Evolutionary conservation across 2,888 invertebrate species (phyloP), one percentile per base, ranked within the genome.

Genomic region (Crepidodera aurea): DNA sequence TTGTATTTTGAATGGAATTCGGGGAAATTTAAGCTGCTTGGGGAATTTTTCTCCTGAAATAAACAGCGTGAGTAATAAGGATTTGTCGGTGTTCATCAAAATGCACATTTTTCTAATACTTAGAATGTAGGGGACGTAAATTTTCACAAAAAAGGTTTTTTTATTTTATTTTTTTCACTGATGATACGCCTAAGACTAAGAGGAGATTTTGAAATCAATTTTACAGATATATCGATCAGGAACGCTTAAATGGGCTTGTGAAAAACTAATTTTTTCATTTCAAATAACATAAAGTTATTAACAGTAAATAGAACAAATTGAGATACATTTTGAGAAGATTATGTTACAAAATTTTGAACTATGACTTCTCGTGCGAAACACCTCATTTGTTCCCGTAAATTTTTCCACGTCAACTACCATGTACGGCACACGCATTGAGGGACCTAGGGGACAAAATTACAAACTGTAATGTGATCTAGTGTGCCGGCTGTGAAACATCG

Each of bases 401-500:
- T 60, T 60, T 60, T 53, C 60, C 55, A 60, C 50, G 32, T 64
- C 55, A 51, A 55, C 51, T 56, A 32, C 53, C 37, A 51, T 32
- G 34, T 50, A 54, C 40, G 62, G 56, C 57, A 56, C 39, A 39
- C 51, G 48, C 56, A 48, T 40, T 32, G 32, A 42, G 60, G 56
- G 29, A 34, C 72, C 68, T 66, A 64, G 71, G 73, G 74, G 75
- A 72, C 75, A 74, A 76, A 76, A 77, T 77, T 76, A 76, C 75
- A 73, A 75, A 71, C 72, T 73, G 78, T 77, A 76, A 76, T 77
- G 77, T 75, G 75, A 77, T 76, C 76, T 75, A 73, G 69, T 74
- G 77, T 75, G 72, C 77, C 77, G 74, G 75, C 73, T 77, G 77
- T 69, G 71, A 71, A 75, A 76, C 78, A 78, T 73, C 77, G 73